These are phyloP conservation scores for Ommatoiulus sabulosus DNA, from an alignment of 2,888 invertebrate genomes.

Conservation along the genomic window DNA sequence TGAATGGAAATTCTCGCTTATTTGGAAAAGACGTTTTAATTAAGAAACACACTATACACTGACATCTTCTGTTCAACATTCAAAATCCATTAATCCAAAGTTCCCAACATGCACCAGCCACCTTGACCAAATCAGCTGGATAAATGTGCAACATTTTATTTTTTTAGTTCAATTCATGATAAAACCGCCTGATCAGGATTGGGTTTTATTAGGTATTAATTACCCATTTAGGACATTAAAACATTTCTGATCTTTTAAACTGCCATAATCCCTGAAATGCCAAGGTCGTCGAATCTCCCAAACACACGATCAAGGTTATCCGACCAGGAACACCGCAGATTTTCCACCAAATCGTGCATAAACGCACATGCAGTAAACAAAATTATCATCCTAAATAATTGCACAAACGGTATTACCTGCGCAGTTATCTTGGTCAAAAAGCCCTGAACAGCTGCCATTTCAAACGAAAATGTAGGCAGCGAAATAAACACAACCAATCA, in stretches of 20 bases:
- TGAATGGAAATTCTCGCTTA: too few species aligned
- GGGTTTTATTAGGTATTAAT: background rate
- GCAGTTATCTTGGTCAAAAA: background rate
- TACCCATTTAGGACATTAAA: background rate
- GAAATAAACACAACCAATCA: background rate
- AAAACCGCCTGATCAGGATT: background rate
- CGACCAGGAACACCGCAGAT: too few species aligned
- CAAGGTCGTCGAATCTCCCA: background rate
- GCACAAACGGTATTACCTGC: background rate
- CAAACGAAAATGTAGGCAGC: background rate
- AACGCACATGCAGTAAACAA: background rate
- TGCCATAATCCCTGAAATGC: background rate
- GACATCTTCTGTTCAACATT: background rate
- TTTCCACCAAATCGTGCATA: background rate
- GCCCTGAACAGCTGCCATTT: slow-evolving; percentile 2
- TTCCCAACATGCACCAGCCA: too few species aligned
- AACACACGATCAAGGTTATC: background rate
- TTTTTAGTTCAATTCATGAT: background rate
- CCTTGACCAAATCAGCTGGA: too few species aligned
- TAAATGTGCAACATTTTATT: background rate
- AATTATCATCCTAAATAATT: background rate
- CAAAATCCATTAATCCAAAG: background rate
- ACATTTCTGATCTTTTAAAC: background rate
- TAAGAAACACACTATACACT: too few species aligned
- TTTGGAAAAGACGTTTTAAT: too few species aligned